These are phyloP conservation scores for Manacus vitellinus DNA, from an alignment of 2,113 vertebrate species.

Conservation along the genomic window DNA sequence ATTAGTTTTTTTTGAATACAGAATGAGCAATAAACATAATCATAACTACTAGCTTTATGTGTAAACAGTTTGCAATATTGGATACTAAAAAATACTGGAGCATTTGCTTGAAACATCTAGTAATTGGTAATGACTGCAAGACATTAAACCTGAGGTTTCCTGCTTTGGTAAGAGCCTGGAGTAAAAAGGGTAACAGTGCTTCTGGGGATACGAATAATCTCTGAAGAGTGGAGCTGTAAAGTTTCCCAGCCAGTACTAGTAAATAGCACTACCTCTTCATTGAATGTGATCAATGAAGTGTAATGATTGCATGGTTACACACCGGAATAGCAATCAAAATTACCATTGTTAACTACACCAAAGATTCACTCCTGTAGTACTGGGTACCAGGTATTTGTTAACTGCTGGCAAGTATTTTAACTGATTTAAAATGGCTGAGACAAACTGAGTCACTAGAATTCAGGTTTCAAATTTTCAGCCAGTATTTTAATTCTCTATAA, in stretches of 20 bases:
- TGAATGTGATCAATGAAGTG: constrained; percentile 30
- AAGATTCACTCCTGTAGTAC: neutral
- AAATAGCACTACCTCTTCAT: neutral
- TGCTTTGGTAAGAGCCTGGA: neutral
- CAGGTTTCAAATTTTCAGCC: neutral
- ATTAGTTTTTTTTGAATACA: neutral
- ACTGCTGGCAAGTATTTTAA: neutral
- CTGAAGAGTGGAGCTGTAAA: neutral
- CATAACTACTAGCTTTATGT: constrained; percentile 22
- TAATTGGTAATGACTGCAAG: neutral
- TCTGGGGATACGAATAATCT: neutral
- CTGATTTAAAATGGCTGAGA: neutral
- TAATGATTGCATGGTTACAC: constrained; percentile 5
- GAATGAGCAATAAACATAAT: neutral
- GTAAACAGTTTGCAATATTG: neutral
- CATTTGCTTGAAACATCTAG: neutral
- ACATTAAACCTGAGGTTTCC: neutral
- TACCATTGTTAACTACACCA: neutral
- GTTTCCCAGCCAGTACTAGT: neutral
- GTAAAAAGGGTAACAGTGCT: neutral
- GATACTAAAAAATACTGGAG: neutral
- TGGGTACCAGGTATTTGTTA: neutral
- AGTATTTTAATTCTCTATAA: neutral
- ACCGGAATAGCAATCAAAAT: neutral
- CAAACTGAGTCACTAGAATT: neutral